Evolutionary conservation across 2,888 invertebrate genomes (phyloP).

Genomic region (Polyommatus icarus): DNA sequence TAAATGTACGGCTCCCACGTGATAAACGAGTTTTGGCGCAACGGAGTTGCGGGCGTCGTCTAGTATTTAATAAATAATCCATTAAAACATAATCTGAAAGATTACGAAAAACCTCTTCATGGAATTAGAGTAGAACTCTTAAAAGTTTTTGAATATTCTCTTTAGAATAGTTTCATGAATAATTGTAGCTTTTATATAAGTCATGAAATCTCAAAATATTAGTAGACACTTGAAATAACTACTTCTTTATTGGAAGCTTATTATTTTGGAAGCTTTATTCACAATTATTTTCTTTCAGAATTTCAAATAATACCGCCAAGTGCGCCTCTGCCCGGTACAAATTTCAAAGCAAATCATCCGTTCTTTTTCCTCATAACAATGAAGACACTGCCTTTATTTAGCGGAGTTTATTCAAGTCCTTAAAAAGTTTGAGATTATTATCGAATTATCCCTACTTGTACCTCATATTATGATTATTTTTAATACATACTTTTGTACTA

Average conservation of each 20-base stretch:
- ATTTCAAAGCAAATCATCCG: constrained; percentile 34
- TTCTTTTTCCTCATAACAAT: constrained; percentile 33
- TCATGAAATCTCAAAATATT: neutral
- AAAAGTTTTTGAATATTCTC: neutral
- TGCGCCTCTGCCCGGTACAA: neutral
- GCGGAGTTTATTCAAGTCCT: constrained; percentile 15
- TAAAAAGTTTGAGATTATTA: neutral
- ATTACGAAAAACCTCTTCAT: neutral
- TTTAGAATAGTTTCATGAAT: neutral
- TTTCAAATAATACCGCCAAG: neutral
- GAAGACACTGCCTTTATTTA: constrained; percentile 31
- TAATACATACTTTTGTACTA: neutral
- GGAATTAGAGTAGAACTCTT: neutral
- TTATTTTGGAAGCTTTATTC: neutral
- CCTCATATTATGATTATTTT: neutral
- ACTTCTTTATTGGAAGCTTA: too few species aligned
- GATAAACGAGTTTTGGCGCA: too few species aligned
- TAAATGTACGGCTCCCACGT: too few species aligned
- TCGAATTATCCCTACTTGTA: neutral
- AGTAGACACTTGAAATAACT: too few species aligned
- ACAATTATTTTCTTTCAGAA: constrained; percentile 14
- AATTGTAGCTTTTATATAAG: neutral
- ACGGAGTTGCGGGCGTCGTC: too few species aligned
- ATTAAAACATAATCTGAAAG: neutral
- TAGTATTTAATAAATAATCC: neutral